Evolutionary conservation across 2,888 invertebrate genomes (phyloP).

Genomic region (Portevinia maculata): DNA sequence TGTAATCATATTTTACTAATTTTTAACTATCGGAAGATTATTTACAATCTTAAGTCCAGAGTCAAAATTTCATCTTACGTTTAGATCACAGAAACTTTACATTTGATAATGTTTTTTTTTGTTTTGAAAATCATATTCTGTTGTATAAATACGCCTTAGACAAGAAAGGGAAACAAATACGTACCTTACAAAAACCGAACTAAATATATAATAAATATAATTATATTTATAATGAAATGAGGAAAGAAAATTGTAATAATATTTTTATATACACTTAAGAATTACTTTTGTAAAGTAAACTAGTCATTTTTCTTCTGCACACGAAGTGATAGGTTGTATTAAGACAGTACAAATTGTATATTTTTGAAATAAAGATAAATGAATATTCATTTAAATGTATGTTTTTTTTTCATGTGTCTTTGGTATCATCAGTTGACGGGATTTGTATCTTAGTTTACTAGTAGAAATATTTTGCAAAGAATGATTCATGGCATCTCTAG

Average conservation of each 20-base stretch:
- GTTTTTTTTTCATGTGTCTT: neutral
- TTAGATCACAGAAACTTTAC: slow-evolving; percentile 15
- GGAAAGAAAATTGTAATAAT: slow-evolving; percentile 13
- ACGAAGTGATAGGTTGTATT: slow-evolving; percentile 40
- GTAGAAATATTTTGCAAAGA: too few species aligned
- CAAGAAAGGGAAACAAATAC: slow-evolving; percentile 42
- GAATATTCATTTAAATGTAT: neutral
- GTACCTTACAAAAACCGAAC: slow-evolving; percentile 58
- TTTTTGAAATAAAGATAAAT: slow-evolving; percentile 44
- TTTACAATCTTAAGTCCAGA: neutral
- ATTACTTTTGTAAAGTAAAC: slow-evolving; percentile 57
- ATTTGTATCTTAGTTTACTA: neutral
- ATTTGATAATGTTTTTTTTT: slow-evolving; percentile 27
- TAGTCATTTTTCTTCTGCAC: slow-evolving; percentile 62
- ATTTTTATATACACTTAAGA: slow-evolving; percentile 14
- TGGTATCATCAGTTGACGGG: too few species aligned
- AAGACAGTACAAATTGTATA: slow-evolving; percentile 57
- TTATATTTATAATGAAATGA: slow-evolving; percentile 8
- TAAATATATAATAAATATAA: slow-evolving; percentile 26
- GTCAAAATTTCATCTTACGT: slow-evolving; percentile 24
- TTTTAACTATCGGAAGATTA: slow-evolving; percentile 45
- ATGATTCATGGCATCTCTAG: too few species aligned
- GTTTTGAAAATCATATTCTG: slow-evolving; percentile 35
- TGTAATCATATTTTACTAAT: neutral
- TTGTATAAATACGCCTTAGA: slow-evolving; percentile 64